These are phyloP conservation scores for Pelusios castaneus DNA, from an alignment of 2,113 vertebrate species.

Conservation along the genomic window DNA sequence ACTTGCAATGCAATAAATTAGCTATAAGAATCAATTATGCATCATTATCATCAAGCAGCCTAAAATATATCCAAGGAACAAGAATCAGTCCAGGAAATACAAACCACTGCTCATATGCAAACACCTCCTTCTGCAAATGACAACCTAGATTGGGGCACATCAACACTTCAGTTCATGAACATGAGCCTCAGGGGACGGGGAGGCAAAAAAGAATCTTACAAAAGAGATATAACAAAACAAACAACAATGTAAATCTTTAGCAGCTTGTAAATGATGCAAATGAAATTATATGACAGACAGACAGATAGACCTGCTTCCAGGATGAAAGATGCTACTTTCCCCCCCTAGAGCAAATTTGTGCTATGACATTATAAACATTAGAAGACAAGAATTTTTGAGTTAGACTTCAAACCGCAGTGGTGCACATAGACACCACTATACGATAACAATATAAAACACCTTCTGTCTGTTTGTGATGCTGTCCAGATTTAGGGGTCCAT, in stretches of 20 bases:
- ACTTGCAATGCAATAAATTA: slow-evolving; percentile 44
- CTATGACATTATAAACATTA: not conserved
- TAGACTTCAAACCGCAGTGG: not conserved
- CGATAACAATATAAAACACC: not conserved
- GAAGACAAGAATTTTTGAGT: not conserved
- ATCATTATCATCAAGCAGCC: slow-evolving; percentile 30
- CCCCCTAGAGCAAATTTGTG: not conserved
- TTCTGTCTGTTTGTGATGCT: no score
- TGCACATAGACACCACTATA: not conserved
- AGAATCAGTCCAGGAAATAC: slow-evolving; percentile 12
- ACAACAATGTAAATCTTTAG: not conserved
- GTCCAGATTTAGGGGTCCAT: no score
- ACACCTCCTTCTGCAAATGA: not conserved
- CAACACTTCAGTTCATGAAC: not conserved
- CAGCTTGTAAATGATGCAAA: not conserved
- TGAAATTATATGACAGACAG: not conserved
- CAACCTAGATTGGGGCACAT: not conserved
- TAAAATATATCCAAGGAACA: not conserved
- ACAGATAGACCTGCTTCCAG: not conserved
- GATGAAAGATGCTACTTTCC: not conserved
- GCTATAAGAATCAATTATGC: slow-evolving; percentile 41
- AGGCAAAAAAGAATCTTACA: not conserved
- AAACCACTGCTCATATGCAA: slow-evolving; percentile 21
- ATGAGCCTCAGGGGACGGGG: not conserved
- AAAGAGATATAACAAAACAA: not conserved